Evolutionary conservation across 1,140 invertebrate genomes (phyloP).

Genomic region (Formica exsecta): DNA sequence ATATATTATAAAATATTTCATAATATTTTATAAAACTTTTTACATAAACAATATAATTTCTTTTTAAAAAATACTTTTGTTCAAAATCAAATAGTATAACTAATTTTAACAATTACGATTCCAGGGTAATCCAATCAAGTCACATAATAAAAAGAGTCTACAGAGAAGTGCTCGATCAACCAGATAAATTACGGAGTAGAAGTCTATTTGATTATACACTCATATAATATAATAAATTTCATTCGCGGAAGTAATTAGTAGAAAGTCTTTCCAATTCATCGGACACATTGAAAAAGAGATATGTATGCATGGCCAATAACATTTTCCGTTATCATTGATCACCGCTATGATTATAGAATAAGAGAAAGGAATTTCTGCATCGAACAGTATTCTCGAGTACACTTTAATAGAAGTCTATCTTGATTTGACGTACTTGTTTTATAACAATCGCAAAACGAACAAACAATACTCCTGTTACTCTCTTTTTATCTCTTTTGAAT

Average conservation of each 20-base stretch:
- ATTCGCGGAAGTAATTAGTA: constrained; percentile 73
- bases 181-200: constrained; percentile 33
- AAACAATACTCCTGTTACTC: background rate
- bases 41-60: background rate
- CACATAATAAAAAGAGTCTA: constrained; percentile 14
- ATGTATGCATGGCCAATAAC: constrained; percentile 10
- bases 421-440: constrained; percentile 9
- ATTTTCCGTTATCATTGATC: constrained; percentile 49
- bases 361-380: constrained; percentile 27
- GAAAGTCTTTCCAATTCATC: constrained; percentile 72
- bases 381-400: background rate
- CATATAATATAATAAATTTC: constrained; percentile 48
- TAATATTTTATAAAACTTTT: background rate
- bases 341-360: constrained; percentile 22
- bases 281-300: constrained; percentile 5
- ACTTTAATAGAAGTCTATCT: constrained; percentile 1
- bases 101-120: constrained; percentile 32
- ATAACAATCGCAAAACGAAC: background rate
- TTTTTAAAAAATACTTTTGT: background rate
- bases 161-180: constrained; percentile 41
- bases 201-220: constrained; percentile 37
- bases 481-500: background rate
- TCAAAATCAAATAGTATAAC: background rate
- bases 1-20: background rate
- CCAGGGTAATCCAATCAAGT: constrained; percentile 33